Evolutionary conservation across 1,140 invertebrate genomes (phyloP), one percentile per base, ranked within the genome.

Genomic region (Rhyzopertha dominica): DNA sequence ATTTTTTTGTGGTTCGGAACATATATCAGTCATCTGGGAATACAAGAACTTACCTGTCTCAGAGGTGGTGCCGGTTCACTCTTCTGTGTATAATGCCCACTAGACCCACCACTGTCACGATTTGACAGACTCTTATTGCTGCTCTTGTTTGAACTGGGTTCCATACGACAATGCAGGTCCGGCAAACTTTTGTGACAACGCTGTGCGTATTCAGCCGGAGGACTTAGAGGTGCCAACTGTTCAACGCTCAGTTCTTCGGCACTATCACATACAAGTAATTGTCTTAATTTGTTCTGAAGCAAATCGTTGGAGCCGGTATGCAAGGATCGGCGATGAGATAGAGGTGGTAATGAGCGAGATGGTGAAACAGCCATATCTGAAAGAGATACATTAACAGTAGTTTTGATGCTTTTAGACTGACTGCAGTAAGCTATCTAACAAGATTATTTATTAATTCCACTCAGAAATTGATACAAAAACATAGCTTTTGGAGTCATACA

Each of bases 171-270:
- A 37, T 64, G 85, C 20, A 91, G 69, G 68, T 90, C 87, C 1
- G 88, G 87, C 52, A 91, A 69, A 14, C 86, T 90, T 64, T 91
- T 91, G 70, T 90, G 87, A 59, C 84, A 66, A 25, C 62, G 42
- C 37, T 59, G 59, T 38, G 63, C 48, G 51, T 82, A 82, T 53
- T 80, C 77, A 3, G 78, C 78, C 1, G 79, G 79, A 14, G 78
- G 78, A 59, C 78, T 80, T 36, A 82, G 76, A 1, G 44, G 79
- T 67, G 43, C 70, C 71, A 55, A 74, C 32, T 66, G 61, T 43
- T 67, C 65, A 1, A 67, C 62, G 24, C 64, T 57, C 32, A 65
- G 43, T 43, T 66, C 64, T 52, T 66, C 64, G 3, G 62, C 78
- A 56, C 80, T 83, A 58, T 85, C 82, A 12, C 81, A 76, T 48